Evolutionary conservation across 2,113 vertebrate species (phyloP), one percentile per base, ranked within the genome.

Genomic region (Chauna torquata): DNA sequence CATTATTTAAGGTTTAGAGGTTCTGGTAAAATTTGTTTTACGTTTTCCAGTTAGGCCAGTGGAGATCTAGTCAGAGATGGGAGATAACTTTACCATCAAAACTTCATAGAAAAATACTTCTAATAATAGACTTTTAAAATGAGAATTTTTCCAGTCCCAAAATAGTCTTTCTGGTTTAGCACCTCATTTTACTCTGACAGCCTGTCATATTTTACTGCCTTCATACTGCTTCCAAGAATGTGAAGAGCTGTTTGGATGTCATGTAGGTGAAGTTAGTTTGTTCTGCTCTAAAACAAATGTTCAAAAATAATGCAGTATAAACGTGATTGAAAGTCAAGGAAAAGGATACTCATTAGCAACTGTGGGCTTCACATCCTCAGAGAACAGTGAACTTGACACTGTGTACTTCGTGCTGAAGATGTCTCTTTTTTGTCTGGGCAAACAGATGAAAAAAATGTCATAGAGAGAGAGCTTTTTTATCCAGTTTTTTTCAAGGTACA

Each of bases 81-180:
- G 38, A 95, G 84, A 90, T 90, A 97, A 92, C 87, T 93, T 95
- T 75, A 59, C 87, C 59, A 75, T 86, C 8, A 32, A 92, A 96
- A 96, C 54, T 82, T 87, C 82, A 81, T 90, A 80, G 84, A 91
- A 97, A 96, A 95, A 90, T 90, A 78, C 38, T 93, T 92, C 93
- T 90, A 96, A 97, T 87, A 95, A 95, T 93, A 96, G 89, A 75
- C 79, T 59, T 75, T 76, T 86, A 66, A 97, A 95, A 96, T 88
- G 81, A 95, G 84, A 70, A 23, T 78, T 94, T 97, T 97, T 97
- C 95, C 96, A 97, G 58, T 95, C 95, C 87, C 84, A 95, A 94
- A 97, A 97, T 97, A 96, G 89, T 75, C 75, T 83, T 95, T 94
- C 92, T 94, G 85, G 96, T 90, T 97, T 97, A 97, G 70, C 92